A percentile compares a stretch with the other conserved stretches of the same genome.
These are phyloP conservation scores for Sarcophaga peregrina DNA, from an alignment of 1,140 invertebrate species.

Conservation along the genomic window DNA sequence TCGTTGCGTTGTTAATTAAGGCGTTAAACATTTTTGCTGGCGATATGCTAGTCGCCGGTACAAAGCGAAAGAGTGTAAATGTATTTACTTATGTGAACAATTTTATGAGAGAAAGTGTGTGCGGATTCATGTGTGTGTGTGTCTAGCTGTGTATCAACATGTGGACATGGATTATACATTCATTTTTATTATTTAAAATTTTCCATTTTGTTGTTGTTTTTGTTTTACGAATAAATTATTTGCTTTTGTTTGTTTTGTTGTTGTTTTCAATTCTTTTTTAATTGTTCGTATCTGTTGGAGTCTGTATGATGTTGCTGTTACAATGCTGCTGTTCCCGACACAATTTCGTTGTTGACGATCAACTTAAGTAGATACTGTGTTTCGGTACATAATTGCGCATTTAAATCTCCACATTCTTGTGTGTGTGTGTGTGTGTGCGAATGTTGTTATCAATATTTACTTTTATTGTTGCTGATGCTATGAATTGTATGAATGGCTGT, in stretches of 20 bases:
- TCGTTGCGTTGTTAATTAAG: too few species aligned
- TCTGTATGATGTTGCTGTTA: background rate
- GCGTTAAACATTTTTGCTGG: too few species aligned
- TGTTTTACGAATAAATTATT: background rate
- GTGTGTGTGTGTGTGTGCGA: too few species aligned
- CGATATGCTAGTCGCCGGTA: too few species aligned
- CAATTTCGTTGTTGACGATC: conserved; percentile 37
- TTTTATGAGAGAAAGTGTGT: background rate
- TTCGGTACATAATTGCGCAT: conserved; percentile 36
- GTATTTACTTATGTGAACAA: background rate
- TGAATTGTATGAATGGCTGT: background rate
- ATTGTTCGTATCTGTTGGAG: conserved; percentile 21
- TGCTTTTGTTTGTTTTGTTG: conserved; percentile 7
- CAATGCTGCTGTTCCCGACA: conserved; percentile 1
- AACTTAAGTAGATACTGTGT: conserved; percentile 35
- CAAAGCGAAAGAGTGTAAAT: background rate
- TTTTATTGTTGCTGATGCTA: background rate
- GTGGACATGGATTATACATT: conserved; percentile 29
- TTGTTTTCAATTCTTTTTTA: background rate
- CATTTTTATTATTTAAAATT: conserved; percentile 18
- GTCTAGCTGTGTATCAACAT: background rate
- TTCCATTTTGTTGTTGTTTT: background rate
- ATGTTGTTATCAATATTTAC: background rate
- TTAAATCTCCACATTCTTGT: conserved; percentile 1
- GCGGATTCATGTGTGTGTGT: too few species aligned